Percentiles rank a stretch among this genome's conserved stretches.
Conservation (phyloP, 1,140 invertebrate species). For the Carposina sasakii region DNA sequence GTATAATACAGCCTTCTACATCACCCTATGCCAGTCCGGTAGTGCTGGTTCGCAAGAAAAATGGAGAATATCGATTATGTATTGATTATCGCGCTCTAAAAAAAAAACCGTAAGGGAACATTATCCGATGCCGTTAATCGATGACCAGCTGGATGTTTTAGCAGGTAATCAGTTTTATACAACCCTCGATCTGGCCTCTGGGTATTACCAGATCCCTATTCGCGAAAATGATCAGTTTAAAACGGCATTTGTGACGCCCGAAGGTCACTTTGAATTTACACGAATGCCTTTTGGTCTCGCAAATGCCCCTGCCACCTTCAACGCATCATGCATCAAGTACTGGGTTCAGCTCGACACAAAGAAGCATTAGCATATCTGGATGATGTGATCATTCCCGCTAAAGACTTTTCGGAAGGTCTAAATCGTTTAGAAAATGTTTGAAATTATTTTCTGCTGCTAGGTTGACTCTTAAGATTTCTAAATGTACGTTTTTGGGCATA, state of each 20-base stretch:
- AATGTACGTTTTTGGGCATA: slow-evolving; percentile 7
- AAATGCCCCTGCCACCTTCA: slow-evolving; percentile 40
- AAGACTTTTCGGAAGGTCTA: slow-evolving; percentile 29
- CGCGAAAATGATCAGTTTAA: slow-evolving; percentile 16
- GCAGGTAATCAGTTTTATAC: no score
- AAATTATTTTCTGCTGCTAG: slow-evolving; percentile 3
- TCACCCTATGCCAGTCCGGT: slow-evolving; percentile 24
- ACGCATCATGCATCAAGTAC: slow-evolving; percentile 22
- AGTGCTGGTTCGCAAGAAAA: slow-evolving; percentile 19
- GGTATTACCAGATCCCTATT: slow-evolving; percentile 28
- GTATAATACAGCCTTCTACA: slow-evolving; percentile 38
- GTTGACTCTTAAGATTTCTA: slow-evolving; percentile 1
- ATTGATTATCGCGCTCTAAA: no score
- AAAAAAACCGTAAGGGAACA: no score
- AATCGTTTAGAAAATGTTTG: slow-evolving; percentile 3
- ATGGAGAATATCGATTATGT: slow-evolving; percentile 15
- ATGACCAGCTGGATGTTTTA: no score
- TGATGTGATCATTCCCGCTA: slow-evolving; percentile 22
- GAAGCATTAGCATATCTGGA: slow-evolving; percentile 24
- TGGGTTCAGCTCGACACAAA: slow-evolving; percentile 14
- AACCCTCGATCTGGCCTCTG: slow-evolving; percentile 48
- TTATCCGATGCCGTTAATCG: no score
- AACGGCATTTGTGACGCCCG: slow-evolving; percentile 26
- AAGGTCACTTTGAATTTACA: slow-evolving; percentile 24
- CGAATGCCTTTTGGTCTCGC: slow-evolving; percentile 48